These are phyloP conservation scores for Scyliorhinus canicula DNA, from an alignment of 2,797 vertebrate species.

Conservation along the genomic window DNA sequence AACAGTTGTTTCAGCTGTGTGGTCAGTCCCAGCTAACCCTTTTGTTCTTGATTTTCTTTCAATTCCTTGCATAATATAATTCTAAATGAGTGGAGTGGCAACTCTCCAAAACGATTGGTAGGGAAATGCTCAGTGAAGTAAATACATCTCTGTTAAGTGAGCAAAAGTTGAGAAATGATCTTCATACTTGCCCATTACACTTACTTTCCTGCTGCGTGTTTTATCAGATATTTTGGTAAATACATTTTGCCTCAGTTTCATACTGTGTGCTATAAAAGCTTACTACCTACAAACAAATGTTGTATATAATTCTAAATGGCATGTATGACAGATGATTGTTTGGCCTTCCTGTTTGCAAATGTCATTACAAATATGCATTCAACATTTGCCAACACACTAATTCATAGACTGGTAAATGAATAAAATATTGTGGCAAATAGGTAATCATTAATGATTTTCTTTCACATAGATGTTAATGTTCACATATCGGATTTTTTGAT, in stretches of 20 bases:
- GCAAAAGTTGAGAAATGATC: neutral
- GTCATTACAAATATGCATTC: neutral
- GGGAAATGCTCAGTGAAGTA: neutral
- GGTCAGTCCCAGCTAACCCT: neutral
- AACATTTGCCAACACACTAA: neutral
- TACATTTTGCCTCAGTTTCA: neutral
- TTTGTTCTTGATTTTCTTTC: neutral
- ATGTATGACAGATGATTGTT: slow-evolving; percentile 7
- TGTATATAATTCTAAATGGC: neutral
- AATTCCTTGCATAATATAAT: neutral
- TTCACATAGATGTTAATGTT: neutral
- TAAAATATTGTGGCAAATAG: neutral
- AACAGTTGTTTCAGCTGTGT: neutral
- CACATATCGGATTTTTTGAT: neutral
- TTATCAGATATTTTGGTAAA: neutral
- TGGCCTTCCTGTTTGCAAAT: neutral
- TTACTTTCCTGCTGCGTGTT: neutral
- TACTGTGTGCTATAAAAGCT: neutral
- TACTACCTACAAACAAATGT: neutral
- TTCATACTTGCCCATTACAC: neutral
- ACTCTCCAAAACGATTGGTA: neutral
- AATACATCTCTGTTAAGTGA: neutral
- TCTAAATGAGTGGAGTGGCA: neutral
- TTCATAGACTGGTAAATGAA: neutral
- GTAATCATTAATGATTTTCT: neutral